Evolutionary conservation across 53 echinoderm and acorn worm genomes (phyloP).

Genomic region (Apostichopus leukothele): DNA sequence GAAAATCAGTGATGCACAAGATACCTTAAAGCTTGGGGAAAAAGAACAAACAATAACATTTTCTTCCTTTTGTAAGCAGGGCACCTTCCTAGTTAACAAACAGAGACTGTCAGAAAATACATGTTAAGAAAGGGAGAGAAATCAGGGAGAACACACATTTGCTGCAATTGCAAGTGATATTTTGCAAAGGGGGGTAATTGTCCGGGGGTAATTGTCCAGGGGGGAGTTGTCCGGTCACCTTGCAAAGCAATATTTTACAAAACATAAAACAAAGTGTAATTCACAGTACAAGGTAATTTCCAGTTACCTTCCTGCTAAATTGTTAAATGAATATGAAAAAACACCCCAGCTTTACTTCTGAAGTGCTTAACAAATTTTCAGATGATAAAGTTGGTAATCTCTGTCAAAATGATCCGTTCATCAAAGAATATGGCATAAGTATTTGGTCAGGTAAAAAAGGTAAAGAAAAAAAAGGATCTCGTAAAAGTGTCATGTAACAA

Average conservation of each 20-base stretch:
- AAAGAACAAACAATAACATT: conserved; percentile 37
- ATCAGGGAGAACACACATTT: conserved; percentile 19
- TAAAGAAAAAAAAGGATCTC: too few relatives aligned
- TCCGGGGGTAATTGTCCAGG: too few relatives aligned
- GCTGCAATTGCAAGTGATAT: conserved; percentile 42
- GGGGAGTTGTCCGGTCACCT: too few relatives aligned
- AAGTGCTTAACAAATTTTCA: conserved; percentile 53
- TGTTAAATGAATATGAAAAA: conserved; percentile 1
- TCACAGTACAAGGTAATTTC: background rate
- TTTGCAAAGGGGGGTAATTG: background rate
- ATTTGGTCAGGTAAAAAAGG: conserved; percentile 58
- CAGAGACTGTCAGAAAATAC: conserved; percentile 32
- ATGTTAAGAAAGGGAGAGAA: conserved; percentile 40
- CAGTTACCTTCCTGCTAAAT: background rate
- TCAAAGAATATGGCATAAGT: conserved; percentile 53
- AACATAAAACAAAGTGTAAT: conserved; percentile 43
- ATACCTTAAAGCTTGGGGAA: conserved; percentile 32
- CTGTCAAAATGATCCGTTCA: conserved; percentile 55
- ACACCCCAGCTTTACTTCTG: conserved; percentile 14
- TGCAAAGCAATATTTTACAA: conserved; percentile 19
- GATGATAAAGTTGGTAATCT: conserved; percentile 52
- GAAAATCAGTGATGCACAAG: conserved; percentile 29
- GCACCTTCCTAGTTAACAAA: conserved; percentile 45
- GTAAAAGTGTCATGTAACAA: too few relatives aligned
- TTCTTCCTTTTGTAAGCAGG: conserved; percentile 35